Evolutionary conservation across 35 echinoderm and acorn worm genomes (phyloP), one percentile per base, ranked within the genome.

Genomic region (Ophiothrix spiculata): DNA sequence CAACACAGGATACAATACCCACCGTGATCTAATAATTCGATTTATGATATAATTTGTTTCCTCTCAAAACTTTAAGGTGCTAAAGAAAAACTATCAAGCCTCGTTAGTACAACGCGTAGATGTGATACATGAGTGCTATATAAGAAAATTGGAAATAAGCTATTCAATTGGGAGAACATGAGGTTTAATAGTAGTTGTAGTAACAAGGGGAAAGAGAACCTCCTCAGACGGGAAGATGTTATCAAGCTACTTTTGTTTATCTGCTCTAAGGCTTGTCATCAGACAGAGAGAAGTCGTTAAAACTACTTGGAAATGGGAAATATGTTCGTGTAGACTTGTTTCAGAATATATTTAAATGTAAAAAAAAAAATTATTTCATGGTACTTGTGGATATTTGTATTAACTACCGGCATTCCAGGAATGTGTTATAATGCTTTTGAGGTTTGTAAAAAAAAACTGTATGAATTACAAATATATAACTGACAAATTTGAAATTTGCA

Each of bases 31-130:
- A 49, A 19, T 69, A 69, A 69, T 69, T 69, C 60, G 29, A 69
- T 69, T 69, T 15, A 28, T 28, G 8, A 6, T 15, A n/a, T 69
- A 69, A 69, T 69, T 69, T 69, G 60, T 69, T 69, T 69, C 60
- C 60, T 69, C 29, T 69, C 6, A 69, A 69, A 69, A 69, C 60
- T 69, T 25, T 28, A 69, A 25, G 16, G 60, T n/a, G 60, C 17
- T 69, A 69, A 69, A 69, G 60, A 69, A 69, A 69, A 69, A 69
- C 60, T 69, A 69, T 69, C 60, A 69, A 69, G 25, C 60, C 60
- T 69, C 60, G 29, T 69, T 69, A 69, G 60, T n/a, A 28, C 19
- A 69, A 4, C 60, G 29, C 23, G 29, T 28, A 69, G 60, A 69
- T 25, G 60, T 69, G 60, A 69, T 28, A 28, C 60, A n/a, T 69